phyloP scores from a whole-genome alignment of 2,888 invertebrate genomes.

The Drosophila prolongata region DNA sequence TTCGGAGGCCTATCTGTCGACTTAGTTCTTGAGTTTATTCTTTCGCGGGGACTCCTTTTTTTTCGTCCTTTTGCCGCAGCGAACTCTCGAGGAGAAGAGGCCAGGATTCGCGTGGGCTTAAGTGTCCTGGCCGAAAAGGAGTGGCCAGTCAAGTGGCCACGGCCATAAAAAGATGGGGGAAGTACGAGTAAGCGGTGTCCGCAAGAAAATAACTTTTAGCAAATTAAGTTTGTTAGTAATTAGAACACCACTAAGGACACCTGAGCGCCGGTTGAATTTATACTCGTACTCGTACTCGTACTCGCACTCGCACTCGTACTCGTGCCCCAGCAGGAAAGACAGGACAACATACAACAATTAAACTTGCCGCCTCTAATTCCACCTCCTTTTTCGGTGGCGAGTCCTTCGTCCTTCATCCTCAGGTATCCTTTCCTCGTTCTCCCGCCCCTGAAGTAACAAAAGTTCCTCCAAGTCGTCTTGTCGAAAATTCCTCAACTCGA shows the following conservation, averaged over 20 bases:
- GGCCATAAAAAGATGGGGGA: slow-evolving; percentile 14
- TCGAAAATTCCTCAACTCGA: slow-evolving; percentile 79
- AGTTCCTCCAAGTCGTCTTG: slow-evolving; percentile 71
- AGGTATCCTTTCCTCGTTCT: slow-evolving; percentile 45
- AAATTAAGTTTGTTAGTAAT: slow-evolving; percentile 80
- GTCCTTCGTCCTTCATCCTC: slow-evolving; percentile 36
- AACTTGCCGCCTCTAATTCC: slow-evolving; percentile 47
- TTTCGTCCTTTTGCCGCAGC: neutral
- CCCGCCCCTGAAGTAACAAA: slow-evolving; percentile 56
- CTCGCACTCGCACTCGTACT: no score
- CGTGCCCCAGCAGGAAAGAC: slow-evolving; percentile 30
- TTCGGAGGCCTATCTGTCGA: slow-evolving; percentile 12
- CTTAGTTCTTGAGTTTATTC: slow-evolving; percentile 25
- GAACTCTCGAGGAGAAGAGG: slow-evolving; percentile 1
- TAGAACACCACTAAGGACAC: slow-evolving; percentile 80
- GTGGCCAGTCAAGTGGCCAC: slow-evolving; percentile 32
- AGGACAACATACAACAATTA: slow-evolving; percentile 68
- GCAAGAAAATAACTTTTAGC: slow-evolving; percentile 76
- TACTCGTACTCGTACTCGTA: neutral
- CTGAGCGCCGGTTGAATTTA: slow-evolving; percentile 60
- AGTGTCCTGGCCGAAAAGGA: slow-evolving; percentile 32
- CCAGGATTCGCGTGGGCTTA: slow-evolving; percentile 39
- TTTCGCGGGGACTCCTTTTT: slow-evolving; percentile 2
- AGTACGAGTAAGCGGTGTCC: slow-evolving; percentile 35
- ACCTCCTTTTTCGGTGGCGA: slow-evolving; percentile 33